These are phyloP conservation scores for Littorina saxatilis DNA, from an alignment of 1,140 invertebrate genomes.

Conservation along the genomic window DNA sequence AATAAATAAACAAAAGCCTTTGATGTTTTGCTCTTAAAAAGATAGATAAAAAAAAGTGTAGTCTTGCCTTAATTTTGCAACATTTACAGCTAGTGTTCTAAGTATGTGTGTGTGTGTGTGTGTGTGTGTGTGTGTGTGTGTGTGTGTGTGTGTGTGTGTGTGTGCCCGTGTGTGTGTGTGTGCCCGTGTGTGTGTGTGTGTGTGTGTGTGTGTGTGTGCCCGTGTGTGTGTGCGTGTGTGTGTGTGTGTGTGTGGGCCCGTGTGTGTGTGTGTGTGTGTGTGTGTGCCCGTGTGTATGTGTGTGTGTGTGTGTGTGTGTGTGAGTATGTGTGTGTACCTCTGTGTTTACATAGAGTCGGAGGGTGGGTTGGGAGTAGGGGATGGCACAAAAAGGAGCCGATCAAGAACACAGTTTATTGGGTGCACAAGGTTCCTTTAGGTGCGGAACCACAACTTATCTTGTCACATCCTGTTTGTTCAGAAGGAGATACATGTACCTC, in stretches of 20 bases:
- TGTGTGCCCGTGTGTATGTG: neutral
- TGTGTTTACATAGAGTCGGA: neutral
- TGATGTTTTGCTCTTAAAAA: too few species aligned
- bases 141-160: neutral
- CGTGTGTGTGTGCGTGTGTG: neutral
- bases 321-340: neutral
- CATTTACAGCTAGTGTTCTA: too few species aligned
- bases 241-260: constrained; percentile 16
- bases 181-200: neutral
- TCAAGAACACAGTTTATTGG: too few species aligned
- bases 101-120: constrained; percentile 27
- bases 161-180: neutral
- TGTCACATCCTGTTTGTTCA: too few species aligned
- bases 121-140: neutral
- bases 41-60: too few species aligned
- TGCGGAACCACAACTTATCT: too few species aligned
- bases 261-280: constrained; percentile 9
- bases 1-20: too few species aligned
- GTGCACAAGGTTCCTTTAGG: too few species aligned
- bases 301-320: constrained; percentile 50
- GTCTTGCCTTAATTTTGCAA: too few species aligned
- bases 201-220: neutral
- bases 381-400: too few species aligned
- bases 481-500: too few species aligned
- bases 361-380: too few species aligned